Percentiles rank a stretch among this genome's conserved stretches.
Evolutionary conservation across 2,113 vertebrate species (phyloP).

Genomic region (Stomatorhinus ivindoensis): DNA sequence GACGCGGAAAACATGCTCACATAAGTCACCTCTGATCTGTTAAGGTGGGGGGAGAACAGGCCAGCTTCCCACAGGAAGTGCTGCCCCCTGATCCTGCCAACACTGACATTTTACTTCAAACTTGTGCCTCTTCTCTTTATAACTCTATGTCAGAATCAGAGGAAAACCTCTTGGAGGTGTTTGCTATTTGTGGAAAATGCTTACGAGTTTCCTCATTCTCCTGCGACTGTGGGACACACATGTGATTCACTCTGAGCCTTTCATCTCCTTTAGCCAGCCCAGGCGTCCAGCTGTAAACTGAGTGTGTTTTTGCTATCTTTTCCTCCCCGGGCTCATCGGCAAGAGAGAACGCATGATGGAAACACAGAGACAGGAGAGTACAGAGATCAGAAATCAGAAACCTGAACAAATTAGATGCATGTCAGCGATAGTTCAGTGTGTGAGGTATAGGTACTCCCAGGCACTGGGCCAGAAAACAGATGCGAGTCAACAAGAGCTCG

Average conservation of each 20-base stretch:
- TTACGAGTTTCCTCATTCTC: neutral
- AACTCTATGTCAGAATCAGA: neutral
- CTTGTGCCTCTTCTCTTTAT: neutral
- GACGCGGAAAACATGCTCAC: conserved; percentile 59
- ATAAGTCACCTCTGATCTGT: conserved; percentile 38
- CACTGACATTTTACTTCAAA: neutral
- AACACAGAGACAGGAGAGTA: neutral
- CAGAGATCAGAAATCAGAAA: neutral
- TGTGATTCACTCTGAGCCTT: neutral
- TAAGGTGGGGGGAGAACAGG: conserved; percentile 27
- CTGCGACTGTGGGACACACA: neutral
- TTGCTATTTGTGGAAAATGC: neutral
- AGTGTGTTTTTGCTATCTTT: neutral
- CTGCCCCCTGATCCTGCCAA: neutral
- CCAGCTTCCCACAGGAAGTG: neutral
- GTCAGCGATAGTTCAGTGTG: neutral
- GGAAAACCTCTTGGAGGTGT: neutral
- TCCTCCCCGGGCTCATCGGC: neutral
- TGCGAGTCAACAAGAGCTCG: neutral
- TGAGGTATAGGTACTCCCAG: neutral
- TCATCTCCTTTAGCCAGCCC: neutral
- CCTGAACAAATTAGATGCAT: neutral
- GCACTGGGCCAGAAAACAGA: neutral
- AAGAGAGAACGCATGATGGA: neutral
- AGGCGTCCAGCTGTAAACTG: neutral